phyloP scores from a whole-genome alignment of 2,797 vertebrate species.

The Labroides dimidiatus region DNA sequence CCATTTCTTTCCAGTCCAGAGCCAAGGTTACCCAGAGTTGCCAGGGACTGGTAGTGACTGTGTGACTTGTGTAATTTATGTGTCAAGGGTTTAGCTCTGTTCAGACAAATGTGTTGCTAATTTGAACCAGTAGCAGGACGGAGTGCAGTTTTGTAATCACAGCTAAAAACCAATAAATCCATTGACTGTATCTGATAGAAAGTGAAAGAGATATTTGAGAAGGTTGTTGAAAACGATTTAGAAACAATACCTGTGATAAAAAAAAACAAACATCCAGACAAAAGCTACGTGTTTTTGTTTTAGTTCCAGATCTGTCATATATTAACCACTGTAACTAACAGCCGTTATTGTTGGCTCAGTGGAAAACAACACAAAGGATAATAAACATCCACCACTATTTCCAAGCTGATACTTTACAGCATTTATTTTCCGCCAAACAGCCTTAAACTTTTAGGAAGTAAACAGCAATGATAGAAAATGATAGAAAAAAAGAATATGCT shows the following conservation, averaged over 20 bases:
- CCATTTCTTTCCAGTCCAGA: conserved; percentile 57
- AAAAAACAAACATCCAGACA: neutral
- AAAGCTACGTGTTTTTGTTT: no score
- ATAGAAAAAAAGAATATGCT: neutral
- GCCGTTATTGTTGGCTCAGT: neutral
- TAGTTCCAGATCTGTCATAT: neutral
- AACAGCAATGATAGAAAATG: neutral
- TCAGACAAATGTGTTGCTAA: conserved; percentile 33
- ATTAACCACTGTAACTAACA: neutral
- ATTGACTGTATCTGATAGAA: neutral
- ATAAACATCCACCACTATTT: neutral
- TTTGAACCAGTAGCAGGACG: conserved; percentile 33
- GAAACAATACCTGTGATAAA: neutral
- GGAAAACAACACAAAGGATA: neutral
- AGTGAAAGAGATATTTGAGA: neutral
- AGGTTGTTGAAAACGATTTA: neutral
- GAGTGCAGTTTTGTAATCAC: neutral
- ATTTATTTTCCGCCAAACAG: neutral
- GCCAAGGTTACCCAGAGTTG: conserved; percentile 67
- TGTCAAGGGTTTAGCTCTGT: conserved; percentile 24
- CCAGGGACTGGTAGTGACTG: conserved; percentile 53
- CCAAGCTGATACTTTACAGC: neutral
- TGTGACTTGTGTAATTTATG: conserved; percentile 65
- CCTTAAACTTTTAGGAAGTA: no score
- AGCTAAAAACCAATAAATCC: neutral